Base-by-base conservation (phyloP, 2,888 invertebrate genomes). In the Marronus borbonicus region DNA sequence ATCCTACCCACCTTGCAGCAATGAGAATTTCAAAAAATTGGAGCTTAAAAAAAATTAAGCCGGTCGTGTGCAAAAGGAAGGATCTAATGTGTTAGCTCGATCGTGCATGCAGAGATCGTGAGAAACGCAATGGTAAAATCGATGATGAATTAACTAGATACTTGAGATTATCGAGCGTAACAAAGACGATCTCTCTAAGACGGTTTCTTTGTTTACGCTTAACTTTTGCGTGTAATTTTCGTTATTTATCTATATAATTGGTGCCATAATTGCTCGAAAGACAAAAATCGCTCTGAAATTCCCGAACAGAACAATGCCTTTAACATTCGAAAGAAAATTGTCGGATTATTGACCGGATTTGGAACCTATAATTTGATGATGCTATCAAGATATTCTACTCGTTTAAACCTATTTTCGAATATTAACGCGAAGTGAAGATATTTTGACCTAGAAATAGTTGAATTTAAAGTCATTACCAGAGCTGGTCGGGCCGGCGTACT, bases 151-250 rank as follows among this genome's bases (percentile, higher is more conserved):
- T 49, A 66, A 49, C 12, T 49, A 66, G 44, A 66, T 49, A 14
- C 10, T 66, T 24, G 31, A 24, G 49, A 66, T 66, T 17, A 66
- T 24, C 39, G 66, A 66, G 44, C 66, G 66, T 66, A 49, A 66
- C 66, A 66, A 17, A 66, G 14, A 44, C 24, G 66, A 49, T 49
- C 3, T 49, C 24, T 39, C 31, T 24, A 20, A 31, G 8, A 39
- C 49, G 66, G 8, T 66, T 66, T 44, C 66, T 66, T 66, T 66
- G 66, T 66, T 44, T 49, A 17, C 44, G 20, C 10, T 17, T 66
- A 66, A 31, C 44, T 49, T 64, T 44, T 66, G 66, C 66, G 17
- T 66, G 17, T 66, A 49, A 39, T 66, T 66, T 44, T 31, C n/a
- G 20, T 31, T 66, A 49, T 49, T 24, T 66, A 66, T 66, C 20